phyloP scores from a whole-genome alignment of 2,113 vertebrate genomes.

The Pseudopipra pipra region DNA sequence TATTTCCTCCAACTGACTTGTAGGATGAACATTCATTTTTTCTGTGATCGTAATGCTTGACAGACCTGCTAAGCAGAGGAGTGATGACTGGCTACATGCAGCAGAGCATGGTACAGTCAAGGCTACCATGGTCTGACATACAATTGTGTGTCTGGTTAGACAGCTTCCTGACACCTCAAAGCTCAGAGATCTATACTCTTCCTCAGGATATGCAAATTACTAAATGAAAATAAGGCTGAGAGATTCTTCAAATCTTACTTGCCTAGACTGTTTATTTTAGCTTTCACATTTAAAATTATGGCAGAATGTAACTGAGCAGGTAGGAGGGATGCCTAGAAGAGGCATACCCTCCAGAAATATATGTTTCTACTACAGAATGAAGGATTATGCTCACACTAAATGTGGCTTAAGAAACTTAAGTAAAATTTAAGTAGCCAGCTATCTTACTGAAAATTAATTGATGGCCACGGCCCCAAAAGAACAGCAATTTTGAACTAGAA shows the following conservation, averaged over 20 bases:
- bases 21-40: not conserved
- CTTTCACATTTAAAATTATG: not conserved
- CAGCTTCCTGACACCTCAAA: not conserved
- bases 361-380: not conserved
- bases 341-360: not conserved
- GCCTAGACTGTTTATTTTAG: not conserved
- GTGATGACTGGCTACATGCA: not conserved
- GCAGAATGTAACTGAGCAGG: not conserved
- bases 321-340: not conserved
- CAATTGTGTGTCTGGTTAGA: not conserved
- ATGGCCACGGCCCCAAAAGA: not conserved
- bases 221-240: not conserved
- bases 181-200: not conserved
- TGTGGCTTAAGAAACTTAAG: not conserved
- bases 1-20: not conserved
- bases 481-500: not conserved
- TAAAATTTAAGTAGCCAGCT: not conserved
- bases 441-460: not conserved
- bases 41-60: rapidly evolving
- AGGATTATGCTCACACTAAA: not conserved
- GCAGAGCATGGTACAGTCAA: not conserved
- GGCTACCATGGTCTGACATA: not conserved
- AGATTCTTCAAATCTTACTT: not conserved
- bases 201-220: not conserved
- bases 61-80: not conserved